These are phyloP conservation scores for Paramormyrops kingsleyae DNA, from an alignment of 2,113 vertebrate species.

Conservation along the genomic window DNA sequence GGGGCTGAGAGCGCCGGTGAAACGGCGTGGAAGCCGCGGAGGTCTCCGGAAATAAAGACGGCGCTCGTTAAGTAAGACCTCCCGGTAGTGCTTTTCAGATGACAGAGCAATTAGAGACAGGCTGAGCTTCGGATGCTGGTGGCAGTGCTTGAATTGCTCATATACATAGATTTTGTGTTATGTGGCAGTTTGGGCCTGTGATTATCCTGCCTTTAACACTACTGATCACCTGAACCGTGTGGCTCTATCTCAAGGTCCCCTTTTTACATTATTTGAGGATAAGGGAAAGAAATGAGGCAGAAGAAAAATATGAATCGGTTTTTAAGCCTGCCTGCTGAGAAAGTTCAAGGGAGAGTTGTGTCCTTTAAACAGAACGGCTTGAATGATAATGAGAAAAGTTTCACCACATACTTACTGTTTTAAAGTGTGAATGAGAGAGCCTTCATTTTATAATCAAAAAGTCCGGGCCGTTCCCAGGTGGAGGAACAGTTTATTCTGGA, in stretches of 20 bases:
- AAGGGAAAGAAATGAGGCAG: not conserved
- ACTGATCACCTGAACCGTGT: not conserved
- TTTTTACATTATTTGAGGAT: not conserved
- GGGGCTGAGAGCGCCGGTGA: not conserved
- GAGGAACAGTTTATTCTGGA: not conserved
- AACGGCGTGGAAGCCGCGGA: not conserved
- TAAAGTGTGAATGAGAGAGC: not conserved
- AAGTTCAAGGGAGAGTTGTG: not conserved
- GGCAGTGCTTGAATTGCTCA: not conserved
- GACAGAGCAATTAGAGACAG: conserved; percentile 27
- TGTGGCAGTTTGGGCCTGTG: not conserved
- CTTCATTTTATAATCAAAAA: not conserved
- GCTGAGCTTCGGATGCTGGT: not conserved
- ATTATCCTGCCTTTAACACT: not conserved
- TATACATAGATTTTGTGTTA: not conserved
- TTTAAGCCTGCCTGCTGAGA: not conserved
- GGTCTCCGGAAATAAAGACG: conserved; percentile 2
- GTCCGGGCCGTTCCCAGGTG: not conserved
- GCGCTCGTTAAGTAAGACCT: conserved; percentile 23
- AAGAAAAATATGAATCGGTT: not conserved
- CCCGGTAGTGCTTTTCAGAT: conserved; percentile 24
- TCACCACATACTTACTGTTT: not conserved
- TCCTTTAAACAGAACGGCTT: not conserved
- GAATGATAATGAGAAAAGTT: not conserved
- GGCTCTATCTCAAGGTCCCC: not conserved